A percentile compares a stretch with the other conserved stretches of the same genome.
phyloP scores from a whole-genome alignment of 2,113 vertebrate species.

The Tyto alba region DNA sequence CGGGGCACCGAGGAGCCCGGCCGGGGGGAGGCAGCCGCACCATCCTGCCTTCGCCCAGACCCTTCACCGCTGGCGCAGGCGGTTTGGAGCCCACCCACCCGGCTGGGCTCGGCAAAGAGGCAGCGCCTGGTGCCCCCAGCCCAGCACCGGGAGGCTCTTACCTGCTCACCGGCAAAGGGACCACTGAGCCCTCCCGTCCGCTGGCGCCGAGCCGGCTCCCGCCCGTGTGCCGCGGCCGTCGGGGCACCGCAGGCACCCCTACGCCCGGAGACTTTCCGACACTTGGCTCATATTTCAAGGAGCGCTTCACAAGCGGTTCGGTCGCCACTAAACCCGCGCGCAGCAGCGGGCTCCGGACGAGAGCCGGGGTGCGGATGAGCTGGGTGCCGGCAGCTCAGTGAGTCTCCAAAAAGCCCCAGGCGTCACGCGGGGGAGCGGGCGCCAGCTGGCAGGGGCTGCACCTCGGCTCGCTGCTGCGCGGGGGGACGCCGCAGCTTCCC shows the following conservation, averaged over 20 bases:
- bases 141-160: neutral
- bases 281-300: neutral
- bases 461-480: neutral
- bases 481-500: neutral
- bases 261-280: neutral
- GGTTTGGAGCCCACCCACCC: neutral
- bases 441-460: conserved; percentile 30
- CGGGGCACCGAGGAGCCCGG: fast-evolving
- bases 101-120: neutral
- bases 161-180: neutral
- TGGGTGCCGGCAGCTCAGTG: neutral
- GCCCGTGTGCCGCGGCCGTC: neutral
- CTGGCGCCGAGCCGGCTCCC: neutral
- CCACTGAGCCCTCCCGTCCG: neutral
- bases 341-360: neutral
- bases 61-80: neutral
- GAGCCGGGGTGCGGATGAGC: neutral
- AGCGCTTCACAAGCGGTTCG: neutral
- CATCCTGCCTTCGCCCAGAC: neutral
- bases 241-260: neutral
- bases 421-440: conserved; percentile 23
- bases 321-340: neutral
- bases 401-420: neutral
- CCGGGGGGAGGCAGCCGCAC: neutral
- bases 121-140: neutral